Conservation (phyloP, 1,140 invertebrate genomes). For the Lerema accius region DNA sequence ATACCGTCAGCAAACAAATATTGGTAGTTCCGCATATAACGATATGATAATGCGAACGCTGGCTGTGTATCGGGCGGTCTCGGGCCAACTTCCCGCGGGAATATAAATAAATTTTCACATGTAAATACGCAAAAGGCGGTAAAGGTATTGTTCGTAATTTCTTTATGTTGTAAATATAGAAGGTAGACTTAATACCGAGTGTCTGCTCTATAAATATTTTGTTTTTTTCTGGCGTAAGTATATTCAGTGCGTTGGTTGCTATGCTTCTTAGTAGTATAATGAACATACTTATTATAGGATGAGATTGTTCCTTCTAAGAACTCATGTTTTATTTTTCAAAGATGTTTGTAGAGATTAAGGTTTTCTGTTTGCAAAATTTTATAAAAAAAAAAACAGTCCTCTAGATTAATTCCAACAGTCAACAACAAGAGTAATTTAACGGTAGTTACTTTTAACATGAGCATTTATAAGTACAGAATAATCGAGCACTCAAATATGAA, state of each 20-base stretch:
- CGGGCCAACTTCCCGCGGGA: slow-evolving; percentile 4
- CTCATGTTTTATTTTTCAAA: too few species aligned
- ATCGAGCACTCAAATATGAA: too few species aligned
- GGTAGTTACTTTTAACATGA: too few species aligned
- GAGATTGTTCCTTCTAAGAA: too few species aligned
- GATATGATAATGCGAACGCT: slow-evolving; percentile 28
- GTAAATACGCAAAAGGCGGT: slow-evolving; percentile 14
- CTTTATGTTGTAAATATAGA: slow-evolving; percentile 4
- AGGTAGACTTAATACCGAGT: not conserved
- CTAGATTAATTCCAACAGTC: too few species aligned
- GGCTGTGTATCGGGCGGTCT: slow-evolving; percentile 16
- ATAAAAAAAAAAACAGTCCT: too few species aligned
- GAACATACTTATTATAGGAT: too few species aligned
- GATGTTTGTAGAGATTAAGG: too few species aligned
- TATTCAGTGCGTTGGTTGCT: not conserved
- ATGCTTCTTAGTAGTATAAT: too few species aligned
- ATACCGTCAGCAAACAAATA: not conserved
- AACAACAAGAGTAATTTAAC: too few species aligned
- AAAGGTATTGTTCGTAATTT: slow-evolving; percentile 11
- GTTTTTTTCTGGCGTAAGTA: not conserved
- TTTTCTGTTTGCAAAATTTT: too few species aligned
- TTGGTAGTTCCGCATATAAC: slow-evolving; percentile 10
- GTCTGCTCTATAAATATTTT: not conserved
- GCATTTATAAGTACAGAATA: too few species aligned
- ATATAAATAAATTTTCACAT: slow-evolving; percentile 22